Evolutionary conservation across 2,797 vertebrate genomes (phyloP), one percentile per base, ranked within the genome.

Genomic region (Corythornis leucogaster): DNA sequence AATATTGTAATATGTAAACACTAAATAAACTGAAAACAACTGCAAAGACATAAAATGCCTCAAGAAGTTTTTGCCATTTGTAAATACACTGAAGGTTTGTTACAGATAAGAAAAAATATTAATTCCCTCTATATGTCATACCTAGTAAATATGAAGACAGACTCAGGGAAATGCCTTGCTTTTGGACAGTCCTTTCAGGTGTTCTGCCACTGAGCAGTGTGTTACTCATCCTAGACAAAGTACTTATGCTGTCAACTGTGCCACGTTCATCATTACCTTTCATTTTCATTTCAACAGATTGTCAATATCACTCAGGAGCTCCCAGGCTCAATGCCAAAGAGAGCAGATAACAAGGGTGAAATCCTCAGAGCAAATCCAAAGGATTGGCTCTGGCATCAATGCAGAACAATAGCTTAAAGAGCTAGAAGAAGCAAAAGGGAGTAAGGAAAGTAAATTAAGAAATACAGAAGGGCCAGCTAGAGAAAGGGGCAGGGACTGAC

Each of bases 281-380:
- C 73, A 83, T 77, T 71, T 85, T 90, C 50, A 46, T 80, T 80
- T 80, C 77, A 92, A 51, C 89, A 90, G 73, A 63, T 71, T 68
- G 79, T 66, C 81, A 88, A 55, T 85, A 94, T 51, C 67, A 58
- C 31, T 75, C 25, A 45, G 62, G 14, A 70, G 20, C 21, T 82
- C 54, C n/a, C 24, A 45, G 53, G 40, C 66, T 80, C 43, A 57
- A 14, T 13, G 18, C 14, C 67, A 71, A 87, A 76, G 17, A 33
- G 19, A 71, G 20, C 0, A 1, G 73, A 51, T 76, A 75, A 43
- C 51, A 20, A 24, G 73, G 31, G 50, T 48, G 43, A 83, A 88
- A 74, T 87, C 28, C 38, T 45, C 45, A 55, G 51, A 84, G 40
- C 5, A 62, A 64, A 87, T 76, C 51, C 64, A n/a, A 57, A 85